Conservation (phyloP, 2,888 invertebrate genomes). For the Torymus aiolomorphi region DNA sequence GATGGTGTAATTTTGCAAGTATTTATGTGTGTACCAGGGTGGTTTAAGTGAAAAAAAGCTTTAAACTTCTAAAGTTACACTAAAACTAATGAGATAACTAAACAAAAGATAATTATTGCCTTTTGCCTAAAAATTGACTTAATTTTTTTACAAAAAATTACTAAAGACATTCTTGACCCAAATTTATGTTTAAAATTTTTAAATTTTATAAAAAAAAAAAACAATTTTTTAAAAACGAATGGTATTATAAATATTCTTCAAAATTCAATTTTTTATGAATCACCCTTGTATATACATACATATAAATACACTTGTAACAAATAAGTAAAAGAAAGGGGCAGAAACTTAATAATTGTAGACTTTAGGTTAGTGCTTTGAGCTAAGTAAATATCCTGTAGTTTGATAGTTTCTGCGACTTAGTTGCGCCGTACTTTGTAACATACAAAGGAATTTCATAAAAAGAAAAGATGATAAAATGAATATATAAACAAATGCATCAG, state of each 20-base stretch:
- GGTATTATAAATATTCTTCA: background rate
- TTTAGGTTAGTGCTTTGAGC: constrained; percentile 46
- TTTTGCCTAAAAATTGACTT: no score
- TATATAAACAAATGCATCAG: constrained; percentile 40
- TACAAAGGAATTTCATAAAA: constrained; percentile 52
- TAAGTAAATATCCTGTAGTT: constrained; percentile 46
- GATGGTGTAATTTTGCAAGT: constrained; percentile 51
- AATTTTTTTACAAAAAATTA: no score
- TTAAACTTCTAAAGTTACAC: background rate
- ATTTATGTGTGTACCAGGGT: constrained; percentile 39
- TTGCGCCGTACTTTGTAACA: constrained; percentile 61
- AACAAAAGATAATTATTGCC: no score
- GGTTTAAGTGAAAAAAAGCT: constrained; percentile 19
- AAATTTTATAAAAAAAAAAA: no score
- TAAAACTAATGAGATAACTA: constrained; percentile 10
- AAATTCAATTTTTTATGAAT: constrained; percentile 10
- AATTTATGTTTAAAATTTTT: no score
- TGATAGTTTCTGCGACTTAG: constrained; percentile 67
- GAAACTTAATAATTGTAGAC: constrained; percentile 29
- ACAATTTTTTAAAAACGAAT: no score
- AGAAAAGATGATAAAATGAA: constrained; percentile 32
- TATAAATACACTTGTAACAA: constrained; percentile 4
- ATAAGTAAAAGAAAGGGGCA: constrained; percentile 41
- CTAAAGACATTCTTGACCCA: no score
- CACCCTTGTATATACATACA: constrained; percentile 8